Conservation (phyloP, 2,113 vertebrate genomes). For the Hydrochoerus hydrochaeris region DNA sequence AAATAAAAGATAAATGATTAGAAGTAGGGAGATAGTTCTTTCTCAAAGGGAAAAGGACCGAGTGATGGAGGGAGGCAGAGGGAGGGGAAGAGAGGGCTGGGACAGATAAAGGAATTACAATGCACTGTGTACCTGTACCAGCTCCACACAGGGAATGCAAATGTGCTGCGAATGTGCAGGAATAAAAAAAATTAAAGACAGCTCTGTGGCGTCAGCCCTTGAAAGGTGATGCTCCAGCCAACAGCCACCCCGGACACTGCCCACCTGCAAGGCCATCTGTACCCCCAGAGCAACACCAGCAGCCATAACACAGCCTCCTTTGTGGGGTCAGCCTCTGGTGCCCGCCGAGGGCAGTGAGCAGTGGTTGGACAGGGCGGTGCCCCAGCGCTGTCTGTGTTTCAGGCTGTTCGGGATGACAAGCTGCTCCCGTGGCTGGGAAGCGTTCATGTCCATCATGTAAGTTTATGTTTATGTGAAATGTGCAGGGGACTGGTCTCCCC, state of each 20-base stretch:
- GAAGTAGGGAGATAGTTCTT: too few relatives aligned
- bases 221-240: too few relatives aligned
- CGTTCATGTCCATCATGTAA: not conserved
- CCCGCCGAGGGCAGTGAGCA: not conserved
- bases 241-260: not conserved
- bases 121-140: too few relatives aligned
- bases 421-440: not conserved
- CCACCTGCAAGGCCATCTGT: not conserved
- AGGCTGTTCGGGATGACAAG: not conserved
- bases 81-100: too few relatives aligned
- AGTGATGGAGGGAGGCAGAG: too few relatives aligned
- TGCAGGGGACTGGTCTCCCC: not conserved
- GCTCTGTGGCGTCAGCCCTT: not conserved
- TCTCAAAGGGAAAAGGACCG: too few relatives aligned
- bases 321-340: not conserved
- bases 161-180: too few relatives aligned
- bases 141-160: too few relatives aligned
- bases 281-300: not conserved
- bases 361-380: too few relatives aligned
- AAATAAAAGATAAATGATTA: too few relatives aligned
- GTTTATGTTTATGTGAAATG: not conserved
- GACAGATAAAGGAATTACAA: too few relatives aligned
- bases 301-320: not conserved
- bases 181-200: too few relatives aligned
- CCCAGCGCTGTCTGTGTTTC: not conserved